A percentile compares a stretch with the other conserved stretches of the same genome.
These are phyloP conservation scores for Apostichopus leukothele DNA, from an alignment of 53 echinoderm and acorn worm species.

Conservation along the genomic window DNA sequence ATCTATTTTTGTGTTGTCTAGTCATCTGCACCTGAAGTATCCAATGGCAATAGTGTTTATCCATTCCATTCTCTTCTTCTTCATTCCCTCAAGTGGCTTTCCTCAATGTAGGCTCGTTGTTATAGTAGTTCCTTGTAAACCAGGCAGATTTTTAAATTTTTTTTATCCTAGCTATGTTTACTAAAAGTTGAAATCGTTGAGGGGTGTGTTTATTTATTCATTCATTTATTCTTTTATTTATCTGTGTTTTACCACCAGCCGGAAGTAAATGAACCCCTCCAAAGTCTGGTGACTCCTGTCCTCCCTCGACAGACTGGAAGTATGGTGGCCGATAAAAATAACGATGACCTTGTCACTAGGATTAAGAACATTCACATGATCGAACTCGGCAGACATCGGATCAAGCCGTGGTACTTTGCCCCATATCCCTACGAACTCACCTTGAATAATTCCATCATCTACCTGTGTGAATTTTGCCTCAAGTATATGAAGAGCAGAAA, in stretches of 20 bases:
- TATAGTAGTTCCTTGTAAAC: no score
- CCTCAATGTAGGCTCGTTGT: no score
- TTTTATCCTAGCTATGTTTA: no score
- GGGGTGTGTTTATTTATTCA: no score
- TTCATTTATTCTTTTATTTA: not conserved
- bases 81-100: no score
- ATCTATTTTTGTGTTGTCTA: no score
- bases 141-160: no score
- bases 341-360: slow-evolving; percentile 90
- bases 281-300: slow-evolving; percentile 48
- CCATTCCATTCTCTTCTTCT: no score
- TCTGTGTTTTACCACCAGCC: not conserved
- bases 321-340: slow-evolving; percentile 87
- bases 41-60: no score
- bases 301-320: slow-evolving; percentile 85
- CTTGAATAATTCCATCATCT: slow-evolving; percentile 64
- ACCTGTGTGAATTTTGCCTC: slow-evolving; percentile 97
- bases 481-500: slow-evolving; percentile 93
- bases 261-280: slow-evolving; percentile 45
- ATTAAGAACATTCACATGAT: slow-evolving; percentile 95
- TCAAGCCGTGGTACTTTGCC: slow-evolving; percentile 93
- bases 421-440: slow-evolving; percentile 94
- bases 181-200: no score
- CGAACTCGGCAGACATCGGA: slow-evolving; percentile 86
- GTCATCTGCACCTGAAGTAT: no score